Base-by-base conservation (phyloP, 2,888 invertebrate genomes). In the Bhutanitis thaidina region DNA sequence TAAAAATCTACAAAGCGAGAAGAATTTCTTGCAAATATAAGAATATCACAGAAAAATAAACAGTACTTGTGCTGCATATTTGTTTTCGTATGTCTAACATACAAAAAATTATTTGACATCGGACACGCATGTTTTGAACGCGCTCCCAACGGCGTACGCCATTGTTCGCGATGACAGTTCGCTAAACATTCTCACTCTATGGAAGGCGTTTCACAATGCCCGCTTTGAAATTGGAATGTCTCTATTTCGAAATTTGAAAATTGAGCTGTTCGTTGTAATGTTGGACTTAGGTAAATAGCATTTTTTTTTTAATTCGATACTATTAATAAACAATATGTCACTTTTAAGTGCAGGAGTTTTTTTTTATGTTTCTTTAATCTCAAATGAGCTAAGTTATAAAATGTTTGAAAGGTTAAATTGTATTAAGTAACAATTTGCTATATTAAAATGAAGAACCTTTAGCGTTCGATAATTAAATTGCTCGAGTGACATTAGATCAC, bases 141-240 rank as follows among this genome's bases (percentile, higher is more conserved):
- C 56, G 61, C 62, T 68, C 70, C 73, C 71, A 61, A 30, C 64
- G 70, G 67, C 67, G 62, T 55, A 45, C 43, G 56, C 70, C 64
- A 72, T 82, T 82, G 82, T 83, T 53, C 55, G 40, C 58, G 49
- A 54, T 82, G 82, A 83, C 83, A 82, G 80, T 74, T 75, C 71
- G 67, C 69, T 73, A 78, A 81, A 79, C 79, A 78, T 62, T 62
- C 65, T 62, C 60, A 52, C 58, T 50, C 58, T 49, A 48, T 47
- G 53, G 62, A 50, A 58, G 56, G 52, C 51, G 54, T 56, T 34
- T 61, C 74, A 73, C 67, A 69, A 68, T 57, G 60, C 52, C 40
- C 39, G 58, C 39, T 45, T 77, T 71, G 66, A 73, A 77, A 75
- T 74, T 71, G 71, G 72, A 76, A 80, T 69, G 64, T 74, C 75